Evolutionary conservation across 2,113 vertebrate genomes (phyloP), one percentile per base, ranked within the genome.

Genomic region (Amphiprion ocellaris): DNA sequence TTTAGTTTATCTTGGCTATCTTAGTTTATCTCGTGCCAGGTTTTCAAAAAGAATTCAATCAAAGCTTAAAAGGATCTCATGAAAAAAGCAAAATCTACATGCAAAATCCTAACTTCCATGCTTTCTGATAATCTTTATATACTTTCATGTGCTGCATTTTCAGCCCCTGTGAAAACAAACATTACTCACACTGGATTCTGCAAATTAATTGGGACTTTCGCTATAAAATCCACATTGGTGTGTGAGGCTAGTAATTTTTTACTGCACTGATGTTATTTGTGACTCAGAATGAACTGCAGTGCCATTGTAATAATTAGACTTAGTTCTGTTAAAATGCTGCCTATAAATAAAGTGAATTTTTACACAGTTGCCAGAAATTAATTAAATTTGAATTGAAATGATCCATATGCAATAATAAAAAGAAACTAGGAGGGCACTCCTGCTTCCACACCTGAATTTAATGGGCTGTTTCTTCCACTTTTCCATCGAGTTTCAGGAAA

Each of bases 1-100:
- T 82, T 82, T 79, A 62, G 74, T 87, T 66, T 79, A 52, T 64
- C 60, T 66, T 69, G 69, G 64, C 66, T 39, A 28, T 33, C 30
- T 33, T 33, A 33, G 30, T 33, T 79, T 85, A 69, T 41, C 68
- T 46, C 30, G 15, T 16, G 24, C 33, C 41, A 44, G 39, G 16
- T 59, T 24, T 41, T 56, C 1, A 3, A 37, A 65, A 9, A 15
- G 50, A 44, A 39, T 4, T 4, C 21, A 6, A 26, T 44, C 41
- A 4, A 47, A 16, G 52, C 50, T 9, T 62, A 8, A 77, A 26
- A 62, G 41, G 56, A 64, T 52, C 49, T 52, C 49, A n/a, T n/a
- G 49, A 52, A n/a, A 52, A 52, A 19, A 52, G 19, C 49, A 21
- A 52, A 52, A 52, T 9, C 19, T 19, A 9, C 4, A 50, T 19